phyloP scores from a whole-genome alignment of 2,113 vertebrate species.

The Rhinopomastus cyanomelas region DNA sequence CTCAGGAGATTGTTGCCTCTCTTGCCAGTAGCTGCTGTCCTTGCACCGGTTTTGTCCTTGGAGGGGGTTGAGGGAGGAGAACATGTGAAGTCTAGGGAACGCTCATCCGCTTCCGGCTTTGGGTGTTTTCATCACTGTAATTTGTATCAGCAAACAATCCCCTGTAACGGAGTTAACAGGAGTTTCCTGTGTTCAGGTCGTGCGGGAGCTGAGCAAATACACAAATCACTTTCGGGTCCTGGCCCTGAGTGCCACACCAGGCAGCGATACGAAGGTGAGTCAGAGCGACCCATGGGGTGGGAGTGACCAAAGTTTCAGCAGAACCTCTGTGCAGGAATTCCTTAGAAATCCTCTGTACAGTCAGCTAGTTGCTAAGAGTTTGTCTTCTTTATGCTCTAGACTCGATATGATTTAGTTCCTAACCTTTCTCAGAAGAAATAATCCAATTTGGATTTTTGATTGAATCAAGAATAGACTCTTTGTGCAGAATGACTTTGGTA shows the following conservation, averaged over 20 bases:
- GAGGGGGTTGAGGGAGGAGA: background rate
- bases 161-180: background rate
- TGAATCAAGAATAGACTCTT: background rate
- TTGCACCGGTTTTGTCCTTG: background rate
- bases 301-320: accelerated
- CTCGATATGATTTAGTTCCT: background rate
- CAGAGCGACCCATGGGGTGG: accelerated
- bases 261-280: conserved; percentile 88
- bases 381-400: background rate
- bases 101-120: background rate
- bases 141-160: background rate
- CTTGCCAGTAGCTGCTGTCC: background rate
- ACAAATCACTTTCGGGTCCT: conserved; percentile 87
- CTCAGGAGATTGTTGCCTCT: background rate
- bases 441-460: background rate
- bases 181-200: conserved; percentile 77
- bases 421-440: background rate
- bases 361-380: background rate
- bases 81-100: background rate
- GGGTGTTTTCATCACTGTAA: background rate
- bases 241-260: conserved; percentile 94
- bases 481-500: background rate
- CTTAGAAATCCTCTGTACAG: accelerated
- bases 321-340: background rate
- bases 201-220: conserved; percentile 86